These are phyloP conservation scores for Capromys pilorides DNA, from an alignment of 2,797 vertebrate genomes.

Conservation along the genomic window DNA sequence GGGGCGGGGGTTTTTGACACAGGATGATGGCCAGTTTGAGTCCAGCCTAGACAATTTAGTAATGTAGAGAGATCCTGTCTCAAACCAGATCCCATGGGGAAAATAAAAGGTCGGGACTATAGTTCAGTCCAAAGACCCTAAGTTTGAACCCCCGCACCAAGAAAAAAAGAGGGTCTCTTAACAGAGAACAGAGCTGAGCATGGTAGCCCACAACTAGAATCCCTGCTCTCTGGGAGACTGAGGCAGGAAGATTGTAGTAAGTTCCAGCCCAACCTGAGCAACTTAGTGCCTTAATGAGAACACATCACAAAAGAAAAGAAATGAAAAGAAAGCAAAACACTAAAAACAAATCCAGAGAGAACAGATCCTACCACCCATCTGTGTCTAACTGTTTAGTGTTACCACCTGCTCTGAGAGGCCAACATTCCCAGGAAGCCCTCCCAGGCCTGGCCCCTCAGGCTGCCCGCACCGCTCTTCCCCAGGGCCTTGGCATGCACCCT, in stretches of 20 bases:
- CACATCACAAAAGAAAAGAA: neutral
- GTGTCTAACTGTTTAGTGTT: neutral
- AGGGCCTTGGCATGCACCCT: neutral
- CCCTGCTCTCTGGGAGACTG: neutral
- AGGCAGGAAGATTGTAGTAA: neutral
- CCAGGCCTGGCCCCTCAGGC: rapidly evolving
- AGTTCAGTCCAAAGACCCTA: neutral
- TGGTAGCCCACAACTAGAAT: neutral
- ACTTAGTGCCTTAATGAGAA: neutral
- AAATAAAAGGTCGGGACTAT: neutral
- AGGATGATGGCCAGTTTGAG: neutral
- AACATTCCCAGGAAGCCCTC: neutral
- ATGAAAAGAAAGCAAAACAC: neutral
- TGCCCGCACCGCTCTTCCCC: neutral
- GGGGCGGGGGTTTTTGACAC: neutral
- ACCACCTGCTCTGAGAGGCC: neutral
- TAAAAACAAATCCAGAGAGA: neutral
- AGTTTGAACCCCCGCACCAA: neutral
- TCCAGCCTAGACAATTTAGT: neutral
- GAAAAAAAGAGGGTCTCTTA: neutral
- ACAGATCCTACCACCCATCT: neutral
- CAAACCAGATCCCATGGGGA: too few species aligned
- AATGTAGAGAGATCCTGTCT: neutral
- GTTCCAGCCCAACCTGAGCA: neutral
- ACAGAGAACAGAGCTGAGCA: neutral